Evolutionary conservation across 1,140 invertebrate genomes (phyloP), one percentile per base, ranked within the genome.

Genomic region (Rhagoletis zephyria): DNA sequence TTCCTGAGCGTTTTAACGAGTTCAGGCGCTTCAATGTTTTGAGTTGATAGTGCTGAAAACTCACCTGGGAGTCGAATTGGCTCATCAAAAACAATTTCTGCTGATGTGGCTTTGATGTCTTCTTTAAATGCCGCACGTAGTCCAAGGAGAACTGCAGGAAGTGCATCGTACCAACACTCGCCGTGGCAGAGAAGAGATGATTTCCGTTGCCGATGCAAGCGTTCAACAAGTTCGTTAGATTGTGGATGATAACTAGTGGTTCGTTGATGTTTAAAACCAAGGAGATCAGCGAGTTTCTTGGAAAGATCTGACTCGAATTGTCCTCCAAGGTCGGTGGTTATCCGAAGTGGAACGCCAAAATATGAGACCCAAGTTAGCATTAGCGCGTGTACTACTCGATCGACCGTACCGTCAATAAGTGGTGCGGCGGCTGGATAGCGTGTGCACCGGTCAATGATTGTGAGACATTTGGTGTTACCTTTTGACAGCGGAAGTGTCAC

Each of bases 231-330:
- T 10, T 91, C 92, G 48, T 93, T 93, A 0, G 89, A 87, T 64
- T 88, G 85, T 9, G 93, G 92, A 85, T 93, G 91, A 81, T 92
- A 94, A 7, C 91, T 87, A 1, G 93, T 93, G 0, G 93, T 94
- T 70, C 90, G 86, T 1, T 88, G 63, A 86, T 91, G 90, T 40
- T 90, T 87, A 4, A 89, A 85, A 30, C 89, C 89, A 3, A 90
- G 60, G 3, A 65, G 64, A 16, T 85, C 6, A 40, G 67, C 51
- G 7, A 87, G 40, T 42, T 65, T 61, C 5, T 19, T 48, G 61
- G 85, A 87, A 65, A 87, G 40, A 64, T 64, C n/a, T n/a, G 16
- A 64, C n/a, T 64, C 61, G 6, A 64, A 64, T 16, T 64, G 61
- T 19, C 3, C n/a, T 5, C 61, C 61, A 19, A n/a, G 14, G 14